These are phyloP conservation scores for Smutsia temminckii DNA, from an alignment of 2,797 vertebrate species.

Conservation along the genomic window DNA sequence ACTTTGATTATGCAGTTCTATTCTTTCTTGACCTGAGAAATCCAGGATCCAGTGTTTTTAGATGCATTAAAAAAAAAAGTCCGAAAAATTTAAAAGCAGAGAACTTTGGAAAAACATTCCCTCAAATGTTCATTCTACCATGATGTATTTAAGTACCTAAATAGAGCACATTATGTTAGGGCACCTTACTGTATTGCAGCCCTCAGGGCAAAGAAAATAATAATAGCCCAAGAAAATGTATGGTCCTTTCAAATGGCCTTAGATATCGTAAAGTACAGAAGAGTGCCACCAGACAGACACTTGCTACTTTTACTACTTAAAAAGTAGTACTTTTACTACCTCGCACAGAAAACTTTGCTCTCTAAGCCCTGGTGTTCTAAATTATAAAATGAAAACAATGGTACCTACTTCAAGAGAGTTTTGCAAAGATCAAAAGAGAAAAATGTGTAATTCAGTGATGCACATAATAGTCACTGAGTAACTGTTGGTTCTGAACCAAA, in stretches of 20 bases:
- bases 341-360: neutral
- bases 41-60: neutral
- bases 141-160: neutral
- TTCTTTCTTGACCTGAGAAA: constrained; percentile 6
- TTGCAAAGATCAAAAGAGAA: neutral
- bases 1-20: neutral
- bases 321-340: neutral
- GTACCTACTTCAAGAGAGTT: neutral
- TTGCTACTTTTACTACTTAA: neutral
- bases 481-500: neutral
- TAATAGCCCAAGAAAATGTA: neutral
- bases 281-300: neutral
- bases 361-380: neutral
- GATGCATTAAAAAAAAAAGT: neutral
- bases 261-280: neutral
- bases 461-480: neutral
- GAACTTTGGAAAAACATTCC: neutral
- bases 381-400: neutral
- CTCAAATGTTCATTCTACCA: neutral
- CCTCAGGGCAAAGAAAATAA: neutral
- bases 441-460: neutral
- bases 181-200: neutral
- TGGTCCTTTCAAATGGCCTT: neutral
- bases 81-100: neutral
- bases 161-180: neutral